Conservation (phyloP, 1,140 invertebrate species). For the Trichoplusia ni region DNA sequence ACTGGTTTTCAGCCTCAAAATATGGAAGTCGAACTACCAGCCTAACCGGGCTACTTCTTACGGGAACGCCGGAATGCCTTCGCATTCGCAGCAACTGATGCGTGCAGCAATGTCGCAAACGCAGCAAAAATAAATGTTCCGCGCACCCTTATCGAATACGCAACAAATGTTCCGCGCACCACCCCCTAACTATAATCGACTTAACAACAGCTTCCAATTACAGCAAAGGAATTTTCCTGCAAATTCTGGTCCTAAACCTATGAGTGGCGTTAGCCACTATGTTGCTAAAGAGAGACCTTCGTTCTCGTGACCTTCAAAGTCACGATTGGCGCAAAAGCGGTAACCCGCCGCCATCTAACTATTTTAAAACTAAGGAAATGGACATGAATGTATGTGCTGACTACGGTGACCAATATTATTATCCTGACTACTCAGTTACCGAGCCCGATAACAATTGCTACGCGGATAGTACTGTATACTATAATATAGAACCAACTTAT, state of each 20-base stretch:
- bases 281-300: background rate
- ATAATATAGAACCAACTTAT: background rate
- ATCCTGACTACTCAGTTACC: conserved; percentile 21
- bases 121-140: background rate
- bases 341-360: conserved; percentile 45
- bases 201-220: conserved; percentile 28
- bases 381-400: conserved; percentile 38
- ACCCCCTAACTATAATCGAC: conserved; percentile 39
- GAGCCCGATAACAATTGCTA: background rate
- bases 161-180: conserved; percentile 41
- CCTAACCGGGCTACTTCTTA: too few relatives aligned
- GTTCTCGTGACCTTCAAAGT: background rate
- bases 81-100: background rate
- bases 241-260: conserved; percentile 12
- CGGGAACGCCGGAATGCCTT: background rate
- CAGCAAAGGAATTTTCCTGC: background rate
- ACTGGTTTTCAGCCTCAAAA: background rate
- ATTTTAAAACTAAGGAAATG: conserved; percentile 46
- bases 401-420: conserved; percentile 33
- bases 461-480: background rate
- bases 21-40: too few relatives aligned
- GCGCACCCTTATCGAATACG: background rate
- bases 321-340: conserved; percentile 33
- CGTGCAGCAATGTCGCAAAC: background rate
- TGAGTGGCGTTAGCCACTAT: conserved; percentile 19